Percentiles rank a stretch among this genome's conserved stretches.
Evolutionary conservation across 2,888 invertebrate species (phyloP).

Genomic region (Caenorhabditis drosophilae): DNA sequence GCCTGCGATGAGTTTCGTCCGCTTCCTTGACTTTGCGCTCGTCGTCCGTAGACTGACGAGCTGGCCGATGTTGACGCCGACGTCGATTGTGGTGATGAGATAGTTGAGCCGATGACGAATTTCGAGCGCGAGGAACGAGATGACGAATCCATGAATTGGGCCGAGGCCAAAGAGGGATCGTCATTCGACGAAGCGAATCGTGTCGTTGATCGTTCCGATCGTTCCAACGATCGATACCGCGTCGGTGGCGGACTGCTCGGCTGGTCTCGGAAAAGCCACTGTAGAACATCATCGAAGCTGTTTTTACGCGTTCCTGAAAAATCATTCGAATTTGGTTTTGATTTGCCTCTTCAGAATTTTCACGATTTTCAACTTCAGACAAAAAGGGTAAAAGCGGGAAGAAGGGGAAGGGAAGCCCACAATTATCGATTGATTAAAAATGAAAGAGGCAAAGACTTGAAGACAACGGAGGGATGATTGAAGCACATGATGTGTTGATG

Average conservation of each 20-base stretch:
- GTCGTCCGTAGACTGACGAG: constrained; percentile 15
- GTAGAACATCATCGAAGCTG: constrained; percentile 62
- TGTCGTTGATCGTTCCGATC: background rate
- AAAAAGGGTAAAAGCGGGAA: no score
- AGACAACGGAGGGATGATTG: constrained; percentile 37
- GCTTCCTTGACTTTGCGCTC: constrained; percentile 26
- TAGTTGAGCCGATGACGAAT: no score
- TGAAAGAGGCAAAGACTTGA: background rate
- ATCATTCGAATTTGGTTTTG: no score
- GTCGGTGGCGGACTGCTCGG: constrained; percentile 43
- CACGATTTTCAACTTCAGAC: background rate
- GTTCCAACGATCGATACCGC: constrained; percentile 28
- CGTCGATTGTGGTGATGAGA: no score
- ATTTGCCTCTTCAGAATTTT: background rate
- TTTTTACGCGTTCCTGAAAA: constrained; percentile 53
- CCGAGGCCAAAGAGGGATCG: constrained; percentile 48
- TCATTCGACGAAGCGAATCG: constrained; percentile 8
- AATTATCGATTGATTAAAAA: no score
- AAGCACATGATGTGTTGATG: background rate
- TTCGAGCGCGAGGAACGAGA: constrained; percentile 32
- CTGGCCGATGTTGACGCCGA: background rate
- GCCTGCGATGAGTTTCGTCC: constrained; percentile 6
- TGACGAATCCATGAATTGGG: constrained; percentile 39
- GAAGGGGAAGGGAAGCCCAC: no score
- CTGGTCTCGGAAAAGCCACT: constrained; percentile 65